Evolutionary conservation across 2,113 vertebrate species (phyloP), one percentile per base, ranked within the genome.

Genomic region (Neodontobutis hainanensis): DNA sequence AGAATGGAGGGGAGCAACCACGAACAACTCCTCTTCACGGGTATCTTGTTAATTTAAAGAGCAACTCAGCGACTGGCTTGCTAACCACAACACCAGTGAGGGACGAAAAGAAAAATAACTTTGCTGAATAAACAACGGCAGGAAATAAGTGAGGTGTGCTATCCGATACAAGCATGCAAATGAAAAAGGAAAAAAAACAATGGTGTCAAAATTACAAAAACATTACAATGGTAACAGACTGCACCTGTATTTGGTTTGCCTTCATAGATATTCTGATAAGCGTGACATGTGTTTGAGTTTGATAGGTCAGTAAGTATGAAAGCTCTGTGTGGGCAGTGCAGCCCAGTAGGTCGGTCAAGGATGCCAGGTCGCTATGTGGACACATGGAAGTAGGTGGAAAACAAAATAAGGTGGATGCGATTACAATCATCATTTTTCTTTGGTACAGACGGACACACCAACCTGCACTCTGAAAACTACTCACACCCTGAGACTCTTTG

Each of bases 141-240:
- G 72, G 66, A 68, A 62, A 60, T 42, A 15, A 73, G 77, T 12
- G 10, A 61, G 68, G 55, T 65, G 75, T 48, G 49, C 66, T 51
- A 80, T 77, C 44, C 55, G 82, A 86, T 73, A 83, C 72, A 81
- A 80, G 61, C 73, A 87, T 62, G 70, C 74, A 85, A 85, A 87
- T 81, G 50, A 68, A 77, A 70, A 85, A 85, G 78, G 68, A 86
- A 85, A 89, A 64, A 45, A 57, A 62, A 64, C 15, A 32, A 51
- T 15, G 27, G 68, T 14, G 12, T 14, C 53, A 64, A 65, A 61
- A 72, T 60, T 71, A 35, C 65, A 63, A 73, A 56, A 83, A 72
- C 74, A 86, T 57, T 53, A 53, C 40, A 14, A 46, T 16, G 43
- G 44, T 19, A 36, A 15, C 36, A 35, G 16, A 45, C 8, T 8